These are phyloP conservation scores for Porites australiensis DNA, from an alignment of 64 coral and sea anemone species.

Conservation along the genomic window DNA sequence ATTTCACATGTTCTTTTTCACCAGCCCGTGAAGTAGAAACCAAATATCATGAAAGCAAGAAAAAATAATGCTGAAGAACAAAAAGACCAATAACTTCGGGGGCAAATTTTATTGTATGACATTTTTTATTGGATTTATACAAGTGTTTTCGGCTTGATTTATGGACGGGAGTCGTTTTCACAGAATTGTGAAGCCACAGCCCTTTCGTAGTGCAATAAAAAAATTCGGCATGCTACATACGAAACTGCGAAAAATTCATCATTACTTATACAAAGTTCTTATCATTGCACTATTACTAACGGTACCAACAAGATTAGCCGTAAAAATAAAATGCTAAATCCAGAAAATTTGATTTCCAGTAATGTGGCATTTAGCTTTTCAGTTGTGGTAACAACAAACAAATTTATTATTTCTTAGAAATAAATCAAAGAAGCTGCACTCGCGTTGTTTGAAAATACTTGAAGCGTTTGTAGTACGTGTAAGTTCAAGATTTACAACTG, in stretches of 20 bases:
- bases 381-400: constrained; percentile 26
- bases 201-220: neutral
- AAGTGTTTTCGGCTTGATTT: neutral
- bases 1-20: constrained; percentile 23
- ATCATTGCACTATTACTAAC: too few species aligned
- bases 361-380: constrained; percentile 53
- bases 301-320: neutral
- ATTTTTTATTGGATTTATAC: neutral
- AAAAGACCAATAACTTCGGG: neutral
- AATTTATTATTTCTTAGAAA: neutral
- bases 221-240: neutral
- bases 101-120: neutral
- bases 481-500: neutral
- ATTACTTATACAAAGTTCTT: too few species aligned
- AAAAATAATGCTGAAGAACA: neutral
- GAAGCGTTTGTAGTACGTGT: too few species aligned
- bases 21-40: neutral
- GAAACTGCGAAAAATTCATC: too few species aligned
- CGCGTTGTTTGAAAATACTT: neutral
- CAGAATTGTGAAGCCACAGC: neutral
- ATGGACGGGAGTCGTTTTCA: neutral
- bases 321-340: neutral
- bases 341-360: constrained; percentile 20
- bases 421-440: neutral
- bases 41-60: neutral